Conservation (phyloP, 2,797 vertebrate species). For the Scyliorhinus canicula region DNA sequence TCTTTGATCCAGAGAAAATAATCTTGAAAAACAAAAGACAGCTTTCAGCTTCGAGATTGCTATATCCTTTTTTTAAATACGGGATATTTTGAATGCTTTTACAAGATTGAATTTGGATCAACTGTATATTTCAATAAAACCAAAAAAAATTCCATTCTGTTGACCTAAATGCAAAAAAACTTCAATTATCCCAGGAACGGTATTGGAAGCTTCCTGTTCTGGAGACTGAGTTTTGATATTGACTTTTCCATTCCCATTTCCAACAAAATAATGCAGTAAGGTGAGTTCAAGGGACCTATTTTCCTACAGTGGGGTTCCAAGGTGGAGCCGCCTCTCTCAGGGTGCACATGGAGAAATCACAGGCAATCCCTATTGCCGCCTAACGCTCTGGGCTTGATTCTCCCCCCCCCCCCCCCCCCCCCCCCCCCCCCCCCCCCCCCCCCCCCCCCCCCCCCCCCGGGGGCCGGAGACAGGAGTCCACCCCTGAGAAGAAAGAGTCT, state of each 20-base stretch:
- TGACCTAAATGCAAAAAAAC: not conserved
- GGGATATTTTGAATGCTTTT: slow-evolving; percentile 9
- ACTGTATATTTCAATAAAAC: not conserved
- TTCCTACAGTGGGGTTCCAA: not conserved
- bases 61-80: not conserved
- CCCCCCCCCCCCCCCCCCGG: too few species aligned
- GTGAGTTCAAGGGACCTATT: not conserved
- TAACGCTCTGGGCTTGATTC: not conserved
- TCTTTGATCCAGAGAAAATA: not conserved
- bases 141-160: not conserved
- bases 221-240: not conserved
- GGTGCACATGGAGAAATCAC: not conserved
- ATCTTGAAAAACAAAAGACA: not conserved
- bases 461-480: too few species aligned
- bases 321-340: not conserved
- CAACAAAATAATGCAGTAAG: not conserved
- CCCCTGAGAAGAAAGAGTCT: too few species aligned
- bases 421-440: too few species aligned
- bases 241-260: not conserved
- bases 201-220: not conserved
- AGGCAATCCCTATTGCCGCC: not conserved
- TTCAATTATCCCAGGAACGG: not conserved
- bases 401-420: too few species aligned
- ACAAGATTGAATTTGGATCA: not conserved
- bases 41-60: not conserved